phyloP scores from a whole-genome alignment of 2,113 vertebrate genomes.

The Calidris pugnax region DNA sequence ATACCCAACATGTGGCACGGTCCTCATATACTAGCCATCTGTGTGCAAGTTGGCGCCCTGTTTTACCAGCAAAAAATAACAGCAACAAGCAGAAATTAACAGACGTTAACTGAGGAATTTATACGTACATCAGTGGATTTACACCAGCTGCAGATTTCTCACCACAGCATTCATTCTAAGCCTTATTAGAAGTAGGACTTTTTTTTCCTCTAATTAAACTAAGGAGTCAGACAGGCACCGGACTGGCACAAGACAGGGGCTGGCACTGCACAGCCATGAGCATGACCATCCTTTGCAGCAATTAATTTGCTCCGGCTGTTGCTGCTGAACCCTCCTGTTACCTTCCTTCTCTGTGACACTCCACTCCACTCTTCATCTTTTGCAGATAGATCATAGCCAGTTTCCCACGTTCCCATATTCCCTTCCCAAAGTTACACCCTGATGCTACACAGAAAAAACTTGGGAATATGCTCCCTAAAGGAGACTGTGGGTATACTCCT shows the following conservation, averaged over 20 bases:
- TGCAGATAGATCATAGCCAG: neutral
- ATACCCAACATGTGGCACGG: fast-evolving
- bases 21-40: neutral
- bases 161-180: neutral
- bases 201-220: neutral
- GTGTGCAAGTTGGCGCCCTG: neutral
- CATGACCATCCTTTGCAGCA: neutral
- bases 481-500: neutral
- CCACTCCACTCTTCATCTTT: neutral
- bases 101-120: neutral
- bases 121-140: neutral
- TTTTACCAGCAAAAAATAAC: neutral
- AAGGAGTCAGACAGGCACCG: neutral
- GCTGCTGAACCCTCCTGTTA: neutral
- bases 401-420: neutral
- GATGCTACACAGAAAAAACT: fast-evolving
- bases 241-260: neutral
- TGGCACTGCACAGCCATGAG: neutral
- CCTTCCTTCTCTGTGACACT: neutral
- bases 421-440: neutral
- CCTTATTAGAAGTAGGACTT: neutral
- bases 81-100: neutral
- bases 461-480: neutral
- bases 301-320: neutral
- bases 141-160: neutral